phyloP scores from a whole-genome alignment of 2,888 invertebrate species.

The Isoperla grammatica region DNA sequence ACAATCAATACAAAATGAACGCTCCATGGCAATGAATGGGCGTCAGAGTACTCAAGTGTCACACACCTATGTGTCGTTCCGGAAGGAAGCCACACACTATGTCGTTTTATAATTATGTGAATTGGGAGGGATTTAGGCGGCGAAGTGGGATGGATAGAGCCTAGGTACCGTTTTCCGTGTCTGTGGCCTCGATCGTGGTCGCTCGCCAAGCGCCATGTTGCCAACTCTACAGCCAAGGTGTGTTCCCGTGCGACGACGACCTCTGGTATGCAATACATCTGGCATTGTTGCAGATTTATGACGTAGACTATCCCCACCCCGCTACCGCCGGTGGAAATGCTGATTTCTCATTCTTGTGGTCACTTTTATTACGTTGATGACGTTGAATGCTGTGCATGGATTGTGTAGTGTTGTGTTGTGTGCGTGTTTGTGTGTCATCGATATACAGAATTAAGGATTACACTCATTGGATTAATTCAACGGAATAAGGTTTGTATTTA shows the following conservation, averaged over 20 bases:
- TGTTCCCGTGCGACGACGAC: not conserved
- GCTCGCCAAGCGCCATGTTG: conserved; percentile 20
- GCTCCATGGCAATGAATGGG: too few relatives aligned
- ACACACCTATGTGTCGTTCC: too few relatives aligned
- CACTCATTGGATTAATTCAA: not conserved
- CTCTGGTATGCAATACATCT: conserved; percentile 9
- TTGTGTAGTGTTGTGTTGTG: not conserved
- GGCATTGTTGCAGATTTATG: conserved; percentile 7
- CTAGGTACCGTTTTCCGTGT: not conserved
- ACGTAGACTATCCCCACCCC: too few relatives aligned
- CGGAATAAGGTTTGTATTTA: not conserved
- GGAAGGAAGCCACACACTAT: too few relatives aligned
- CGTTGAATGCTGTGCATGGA: not conserved
- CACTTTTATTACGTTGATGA: not conserved
- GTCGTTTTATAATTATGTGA: too few relatives aligned
- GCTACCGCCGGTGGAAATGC: conserved; percentile 8
- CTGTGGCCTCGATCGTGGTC: conserved; percentile 23
- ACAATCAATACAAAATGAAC: too few relatives aligned
- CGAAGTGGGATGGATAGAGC: too few relatives aligned
- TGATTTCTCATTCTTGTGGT: conserved; percentile 8
- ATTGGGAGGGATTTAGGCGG: too few relatives aligned
- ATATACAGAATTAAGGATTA: too few relatives aligned
- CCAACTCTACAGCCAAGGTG: conserved; percentile 10
- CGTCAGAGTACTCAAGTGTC: too few relatives aligned
- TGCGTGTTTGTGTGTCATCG: not conserved